Evolutionary conservation across 1,140 invertebrate species (phyloP).

Genomic region (Pogonomyrmex californicus): DNA sequence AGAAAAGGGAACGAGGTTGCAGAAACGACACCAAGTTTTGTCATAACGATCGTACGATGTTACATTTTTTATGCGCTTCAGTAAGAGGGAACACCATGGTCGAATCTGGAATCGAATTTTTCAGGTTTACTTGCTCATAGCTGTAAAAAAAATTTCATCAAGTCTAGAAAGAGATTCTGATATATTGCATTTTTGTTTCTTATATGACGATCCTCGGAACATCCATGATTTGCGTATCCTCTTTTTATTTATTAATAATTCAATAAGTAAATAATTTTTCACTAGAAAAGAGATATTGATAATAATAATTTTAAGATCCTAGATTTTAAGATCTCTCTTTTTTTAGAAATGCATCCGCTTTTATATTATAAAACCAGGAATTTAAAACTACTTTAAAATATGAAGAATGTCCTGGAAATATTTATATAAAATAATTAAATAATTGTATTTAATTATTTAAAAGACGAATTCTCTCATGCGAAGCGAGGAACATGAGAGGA

Average conservation of each 20-base stretch:
- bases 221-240: no score
- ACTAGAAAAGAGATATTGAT: background rate
- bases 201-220: background rate
- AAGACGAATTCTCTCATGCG: background rate
- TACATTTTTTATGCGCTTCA: slow-evolving; percentile 64
- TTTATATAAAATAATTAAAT: background rate
- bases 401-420: background rate
- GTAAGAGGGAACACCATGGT: slow-evolving; percentile 10
- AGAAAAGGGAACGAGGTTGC: slow-evolving; percentile 11
- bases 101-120: slow-evolving; percentile 44
- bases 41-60: slow-evolving; percentile 46
- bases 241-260: background rate
- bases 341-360: background rate
- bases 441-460: slow-evolving; percentile 3
- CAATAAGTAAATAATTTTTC: background rate
- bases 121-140: background rate
- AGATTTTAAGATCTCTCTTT: background rate
- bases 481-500: background rate
- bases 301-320: background rate
- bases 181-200: slow-evolving; percentile 32
- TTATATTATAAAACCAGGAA: background rate
- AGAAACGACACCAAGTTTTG: slow-evolving; percentile 58
- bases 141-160: slow-evolving; percentile 38
- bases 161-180: background rate
- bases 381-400: background rate